Evolutionary conservation across 2,113 vertebrate species (phyloP), one percentile per base, ranked within the genome.

Genomic region (Numenius arquata): DNA sequence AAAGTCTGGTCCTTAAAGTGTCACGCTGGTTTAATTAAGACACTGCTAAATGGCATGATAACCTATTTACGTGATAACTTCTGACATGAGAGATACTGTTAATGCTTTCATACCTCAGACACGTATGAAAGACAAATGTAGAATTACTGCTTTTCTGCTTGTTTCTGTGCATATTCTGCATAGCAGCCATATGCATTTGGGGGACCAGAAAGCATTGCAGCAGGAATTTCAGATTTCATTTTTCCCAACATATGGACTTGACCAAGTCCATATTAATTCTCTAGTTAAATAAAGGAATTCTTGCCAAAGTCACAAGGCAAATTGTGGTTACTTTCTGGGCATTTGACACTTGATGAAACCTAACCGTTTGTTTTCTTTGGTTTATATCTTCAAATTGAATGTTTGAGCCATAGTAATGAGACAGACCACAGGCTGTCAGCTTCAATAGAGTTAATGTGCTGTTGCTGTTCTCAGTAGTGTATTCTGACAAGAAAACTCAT

Each of bases 121-220:
- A 55, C 2, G 9, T 55, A 55, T 55, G 52, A 30, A 55, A 73
- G 50, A 62, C 15, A 87, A 48, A 81, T 36, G 8, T 2, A 52
- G 45, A 80, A 58, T 50, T 89, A 15, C 29, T 45, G 26, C 15
- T 70, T 40, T 61, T 77, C 59, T 70, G 19, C 27, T 68, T 65
- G 11, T 59, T 90, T n/a, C 32, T 73, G 23, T 19, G 17, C 19
- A 22, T 1, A 1, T 63, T 78, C n/a, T 72, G 15, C 13, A 2
- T 15, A 4, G 11, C 2, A 2, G 8, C 15, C 3, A 1, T 13
- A 25, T 32, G 27, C 2, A 0, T 25, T 41, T 2, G 2, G 50
- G 36, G 8, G 3, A 82, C 15, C 40, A 59, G 43, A 83, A 72
- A 56, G 20, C 19, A 18, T 26, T 79, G 80, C 36, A 79, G 12